phyloP scores from a whole-genome alignment of 2,888 invertebrate genomes.

The Saturnia pavonia region DNA sequence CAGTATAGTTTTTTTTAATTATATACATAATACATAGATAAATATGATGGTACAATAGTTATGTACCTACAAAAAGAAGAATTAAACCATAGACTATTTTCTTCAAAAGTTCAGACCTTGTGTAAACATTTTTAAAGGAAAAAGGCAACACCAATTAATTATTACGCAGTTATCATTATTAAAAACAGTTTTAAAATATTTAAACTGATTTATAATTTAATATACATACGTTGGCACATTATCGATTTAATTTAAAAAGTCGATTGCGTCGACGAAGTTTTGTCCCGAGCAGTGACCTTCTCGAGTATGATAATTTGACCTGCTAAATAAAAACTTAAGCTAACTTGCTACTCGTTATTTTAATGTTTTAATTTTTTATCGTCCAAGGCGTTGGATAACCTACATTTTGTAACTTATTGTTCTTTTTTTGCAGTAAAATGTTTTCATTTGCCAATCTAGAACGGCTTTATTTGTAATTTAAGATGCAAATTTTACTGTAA shows the following conservation, averaged over 20 bases:
- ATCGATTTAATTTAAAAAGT: constrained; percentile 34
- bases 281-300: constrained; percentile 4
- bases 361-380: constrained; percentile 36
- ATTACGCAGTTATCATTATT: no score
- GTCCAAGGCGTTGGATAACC: constrained; percentile 46
- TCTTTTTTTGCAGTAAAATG: constrained; percentile 17
- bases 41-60: no score
- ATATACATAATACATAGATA: no score
- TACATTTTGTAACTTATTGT: constrained; percentile 22
- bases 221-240: constrained; percentile 34
- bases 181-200: no score
- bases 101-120: no score
- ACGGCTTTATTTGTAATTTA: neutral
- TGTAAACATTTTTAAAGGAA: no score
- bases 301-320: constrained; percentile 28
- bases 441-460: constrained; percentile 17
- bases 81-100: no score
- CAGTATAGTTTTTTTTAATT: no score
- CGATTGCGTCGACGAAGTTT: constrained; percentile 35
- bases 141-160: no score
- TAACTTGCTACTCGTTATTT: constrained; percentile 30
- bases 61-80: no score
- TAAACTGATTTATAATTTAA: no score
- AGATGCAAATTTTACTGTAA: neutral
- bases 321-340: constrained; percentile 32